phyloP scores from a whole-genome alignment of 2,113 vertebrate species.

The Hucho hucho region DNA sequence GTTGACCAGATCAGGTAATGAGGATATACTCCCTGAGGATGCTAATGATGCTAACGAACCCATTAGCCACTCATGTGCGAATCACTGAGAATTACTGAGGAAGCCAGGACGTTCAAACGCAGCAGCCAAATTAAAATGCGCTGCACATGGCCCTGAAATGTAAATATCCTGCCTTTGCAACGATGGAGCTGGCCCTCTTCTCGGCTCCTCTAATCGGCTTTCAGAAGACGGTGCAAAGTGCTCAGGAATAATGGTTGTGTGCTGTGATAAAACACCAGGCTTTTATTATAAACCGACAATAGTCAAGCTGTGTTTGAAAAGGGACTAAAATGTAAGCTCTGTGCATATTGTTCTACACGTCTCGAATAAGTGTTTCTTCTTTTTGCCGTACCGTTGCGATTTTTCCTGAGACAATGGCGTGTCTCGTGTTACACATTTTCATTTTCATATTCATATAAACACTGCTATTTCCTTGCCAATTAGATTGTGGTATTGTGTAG shows the following conservation, averaged over 20 bases:
- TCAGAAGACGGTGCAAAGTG: slow-evolving; percentile 61
- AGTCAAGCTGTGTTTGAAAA: slow-evolving; percentile 55
- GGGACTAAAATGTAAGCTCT: slow-evolving; percentile 50
- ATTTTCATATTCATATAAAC: neutral
- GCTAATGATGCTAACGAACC: slow-evolving; percentile 63
- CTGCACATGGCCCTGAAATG: slow-evolving; percentile 58
- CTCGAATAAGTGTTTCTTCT: slow-evolving; percentile 36
- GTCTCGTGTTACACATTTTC: neutral
- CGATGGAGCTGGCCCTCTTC: slow-evolving; percentile 61
- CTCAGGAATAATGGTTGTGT: slow-evolving; percentile 60
- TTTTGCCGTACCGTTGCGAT: neutral
- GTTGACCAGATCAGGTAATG: slow-evolving; percentile 68
- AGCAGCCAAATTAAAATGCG: slow-evolving; percentile 61
- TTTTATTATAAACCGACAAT: slow-evolving; percentile 68
- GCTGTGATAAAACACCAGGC: slow-evolving; percentile 64
- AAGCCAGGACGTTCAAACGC: slow-evolving; percentile 46
- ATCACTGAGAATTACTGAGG: slow-evolving; percentile 40
- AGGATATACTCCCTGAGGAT: slow-evolving; percentile 61
- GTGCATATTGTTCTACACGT: slow-evolving; percentile 35
- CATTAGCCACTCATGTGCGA: slow-evolving; percentile 63
- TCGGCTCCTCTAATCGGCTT: slow-evolving; percentile 62
- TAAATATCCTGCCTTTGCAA: slow-evolving; percentile 65
- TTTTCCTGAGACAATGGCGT: neutral
- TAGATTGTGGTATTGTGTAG: neutral
- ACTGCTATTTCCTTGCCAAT: neutral